phyloP scores from a whole-genome alignment of 2,888 invertebrate species.

The Sylvicola fuscatus region DNA sequence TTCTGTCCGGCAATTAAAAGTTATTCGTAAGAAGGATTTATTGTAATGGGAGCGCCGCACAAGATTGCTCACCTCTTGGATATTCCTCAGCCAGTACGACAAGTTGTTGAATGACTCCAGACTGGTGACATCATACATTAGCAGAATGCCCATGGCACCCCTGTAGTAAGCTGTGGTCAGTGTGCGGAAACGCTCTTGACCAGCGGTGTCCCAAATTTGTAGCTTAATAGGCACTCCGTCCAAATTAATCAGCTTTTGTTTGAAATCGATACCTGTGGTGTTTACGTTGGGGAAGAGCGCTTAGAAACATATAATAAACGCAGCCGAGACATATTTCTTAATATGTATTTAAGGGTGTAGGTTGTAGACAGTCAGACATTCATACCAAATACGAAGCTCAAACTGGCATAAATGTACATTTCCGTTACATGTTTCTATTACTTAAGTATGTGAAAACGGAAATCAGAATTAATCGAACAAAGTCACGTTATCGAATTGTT shows the following conservation, averaged over 20 bases:
- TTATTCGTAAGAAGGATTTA: no score
- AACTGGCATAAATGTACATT: no score
- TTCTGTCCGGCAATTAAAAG: constrained; percentile 32
- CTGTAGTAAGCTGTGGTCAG: constrained; percentile 75
- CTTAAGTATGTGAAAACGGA: no score
- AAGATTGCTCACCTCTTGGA: constrained; percentile 70
- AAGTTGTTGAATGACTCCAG: constrained; percentile 78
- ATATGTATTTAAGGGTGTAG: no score
- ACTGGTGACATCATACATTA: constrained; percentile 82
- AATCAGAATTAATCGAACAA: no score
- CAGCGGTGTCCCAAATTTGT: constrained; percentile 66
- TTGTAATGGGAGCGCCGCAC: no score
- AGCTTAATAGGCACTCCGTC: constrained; percentile 65
- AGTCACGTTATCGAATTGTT: no score
- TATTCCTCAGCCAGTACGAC: constrained; percentile 77
- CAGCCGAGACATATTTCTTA: no score
- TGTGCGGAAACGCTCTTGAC: constrained; percentile 42
- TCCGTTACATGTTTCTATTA: no score
- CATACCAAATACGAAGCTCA: no score
- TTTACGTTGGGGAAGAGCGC: background rate
- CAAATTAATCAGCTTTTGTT: constrained; percentile 71
- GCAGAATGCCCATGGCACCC: constrained; percentile 77
- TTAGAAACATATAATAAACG: background rate
- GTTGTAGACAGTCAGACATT: no score
- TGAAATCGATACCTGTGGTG: constrained; percentile 63